Base-by-base conservation (phyloP, 1,140 invertebrate species). In the Laupala kohalensis region DNA sequence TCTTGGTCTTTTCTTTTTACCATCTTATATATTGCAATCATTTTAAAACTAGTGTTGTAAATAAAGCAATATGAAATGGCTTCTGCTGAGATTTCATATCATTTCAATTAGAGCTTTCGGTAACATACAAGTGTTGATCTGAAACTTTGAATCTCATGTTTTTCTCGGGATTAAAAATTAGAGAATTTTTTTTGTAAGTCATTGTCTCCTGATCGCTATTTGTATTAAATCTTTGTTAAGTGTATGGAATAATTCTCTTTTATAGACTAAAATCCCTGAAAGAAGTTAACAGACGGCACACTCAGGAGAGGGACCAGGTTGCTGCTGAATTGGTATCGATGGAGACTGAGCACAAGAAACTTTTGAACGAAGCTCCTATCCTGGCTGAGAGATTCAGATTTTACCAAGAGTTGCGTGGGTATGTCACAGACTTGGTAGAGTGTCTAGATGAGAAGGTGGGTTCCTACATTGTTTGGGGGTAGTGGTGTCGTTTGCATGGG, bases 361-460 rank as follows among this genome's bases (percentile, higher is more conserved):
- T 86, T 68, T 86, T 85, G 79, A 81, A 82, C 72, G 85, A 86
- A 75, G 89, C 84, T 72, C 90, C 88, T 65, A 83, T 83, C 74
- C 87, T 91, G 76, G 91, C 88, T 75, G 84, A 87, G 74, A 87
- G 88, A 78, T 97, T 94, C 86, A 86, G 87, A 79, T 94, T 96
- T 83, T 97, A 96, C 86, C 95, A 97, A 88, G 93, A 96, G 85
- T 89, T 95, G 78, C 89, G 94, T 82, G 92, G 93, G 80, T 98
- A 96, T 89, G 89, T 97, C 80, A 93, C 91, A 78, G 95, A 97
- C 88, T 90, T 97, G 82, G 90, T 97, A 83, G 96, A 97, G 86
- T 98, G 95, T 87, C 88, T 97, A 77, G 92, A 96, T 77, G 91
- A 93, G 82, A 94, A 94, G 88, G 89, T 93, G 82, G 85, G 85